A percentile compares a stretch with the other conserved stretches of the same genome.
Conservation (phyloP, 2,797 vertebrate genomes). For the Toxotes lorentzi region DNA sequence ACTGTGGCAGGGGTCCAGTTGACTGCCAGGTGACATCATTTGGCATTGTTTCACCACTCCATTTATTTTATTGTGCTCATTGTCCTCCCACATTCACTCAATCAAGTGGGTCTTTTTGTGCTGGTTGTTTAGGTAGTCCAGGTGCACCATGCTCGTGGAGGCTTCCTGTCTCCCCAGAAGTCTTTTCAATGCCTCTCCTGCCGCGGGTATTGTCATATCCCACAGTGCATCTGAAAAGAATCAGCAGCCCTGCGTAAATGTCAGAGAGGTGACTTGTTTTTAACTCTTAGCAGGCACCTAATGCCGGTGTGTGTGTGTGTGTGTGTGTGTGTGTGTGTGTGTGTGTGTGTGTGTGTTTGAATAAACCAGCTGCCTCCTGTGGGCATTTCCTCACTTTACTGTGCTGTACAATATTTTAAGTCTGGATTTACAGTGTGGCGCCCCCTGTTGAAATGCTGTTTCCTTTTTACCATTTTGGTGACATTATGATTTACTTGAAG, state of each 20-base stretch:
- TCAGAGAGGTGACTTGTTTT: conserved; percentile 84
- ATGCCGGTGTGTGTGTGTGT: conserved; percentile 24
- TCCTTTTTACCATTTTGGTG: conserved; percentile 25
- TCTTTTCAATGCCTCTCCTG: conserved; percentile 79
- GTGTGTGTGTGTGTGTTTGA: conserved; percentile 38
- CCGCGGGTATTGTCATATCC: conserved; percentile 82
- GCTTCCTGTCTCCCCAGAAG: conserved; percentile 79
- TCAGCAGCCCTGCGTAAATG: conserved; percentile 79
- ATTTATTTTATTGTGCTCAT: conserved; percentile 79
- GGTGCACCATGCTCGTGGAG: conserved; percentile 75
- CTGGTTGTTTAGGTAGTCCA: conserved; percentile 80
- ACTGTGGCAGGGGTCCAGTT: conserved; percentile 66
- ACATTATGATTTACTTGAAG: conserved; percentile 37
- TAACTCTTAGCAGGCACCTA: conserved; percentile 74
- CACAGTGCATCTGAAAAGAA: conserved; percentile 81
- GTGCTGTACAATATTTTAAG: conserved; percentile 31
- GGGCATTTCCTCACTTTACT: conserved; percentile 52
- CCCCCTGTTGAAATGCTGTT: conserved; percentile 70
- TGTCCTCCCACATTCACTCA: conserved; percentile 77
- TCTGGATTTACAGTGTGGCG: conserved; percentile 56
- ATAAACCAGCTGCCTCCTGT: conserved; percentile 62
- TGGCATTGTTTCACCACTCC: conserved; percentile 79
- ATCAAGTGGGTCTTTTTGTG: conserved; percentile 80
- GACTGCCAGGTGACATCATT: conserved; percentile 81
- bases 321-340: not conserved